Percentiles rank a stretch among this genome's conserved stretches.
Conservation (phyloP, 1,140 invertebrate species). For the Drosophila arizonae region DNA sequence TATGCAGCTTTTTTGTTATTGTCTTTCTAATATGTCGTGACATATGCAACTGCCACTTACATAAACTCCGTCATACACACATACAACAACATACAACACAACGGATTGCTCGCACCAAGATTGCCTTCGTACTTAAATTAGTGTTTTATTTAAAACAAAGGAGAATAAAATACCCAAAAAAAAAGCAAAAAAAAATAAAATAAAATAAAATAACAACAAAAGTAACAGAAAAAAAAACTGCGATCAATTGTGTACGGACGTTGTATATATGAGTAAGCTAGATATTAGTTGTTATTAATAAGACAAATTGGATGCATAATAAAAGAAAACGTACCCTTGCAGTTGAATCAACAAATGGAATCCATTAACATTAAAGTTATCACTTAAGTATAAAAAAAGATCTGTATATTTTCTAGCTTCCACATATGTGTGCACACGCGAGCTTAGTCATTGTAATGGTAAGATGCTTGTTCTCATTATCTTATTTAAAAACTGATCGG, state of each 20-base stretch:
- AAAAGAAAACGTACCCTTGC: slow-evolving; percentile 40
- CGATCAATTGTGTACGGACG: slow-evolving; percentile 16
- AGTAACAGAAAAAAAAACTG: slow-evolving; percentile 11
- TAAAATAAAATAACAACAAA: too few relatives aligned
- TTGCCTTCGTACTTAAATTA: slow-evolving; percentile 32
- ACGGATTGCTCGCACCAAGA: slow-evolving; percentile 10
- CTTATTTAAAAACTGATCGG: too few relatives aligned
- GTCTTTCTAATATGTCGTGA: slow-evolving; percentile 15
- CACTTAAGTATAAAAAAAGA: too few relatives aligned
- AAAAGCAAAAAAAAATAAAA: too few relatives aligned
- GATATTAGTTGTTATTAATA: slow-evolving; percentile 51
- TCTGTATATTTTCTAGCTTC: too few relatives aligned
- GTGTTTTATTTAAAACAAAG: neutral
- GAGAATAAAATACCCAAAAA: neutral
- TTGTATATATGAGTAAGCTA: slow-evolving; percentile 57
- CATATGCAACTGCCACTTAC: slow-evolving; percentile 37
- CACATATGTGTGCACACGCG: too few relatives aligned
- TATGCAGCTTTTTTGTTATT: neutral
- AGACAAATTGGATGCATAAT: slow-evolving; percentile 57
- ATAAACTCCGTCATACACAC: neutral
- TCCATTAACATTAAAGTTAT: too few relatives aligned
- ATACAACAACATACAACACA: neutral
- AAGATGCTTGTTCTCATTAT: too few relatives aligned
- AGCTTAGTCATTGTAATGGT: too few relatives aligned
- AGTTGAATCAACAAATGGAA: slow-evolving; percentile 7